phyloP scores from a whole-genome alignment of 2,113 vertebrate genomes.

The Catharus minimus region DNA sequence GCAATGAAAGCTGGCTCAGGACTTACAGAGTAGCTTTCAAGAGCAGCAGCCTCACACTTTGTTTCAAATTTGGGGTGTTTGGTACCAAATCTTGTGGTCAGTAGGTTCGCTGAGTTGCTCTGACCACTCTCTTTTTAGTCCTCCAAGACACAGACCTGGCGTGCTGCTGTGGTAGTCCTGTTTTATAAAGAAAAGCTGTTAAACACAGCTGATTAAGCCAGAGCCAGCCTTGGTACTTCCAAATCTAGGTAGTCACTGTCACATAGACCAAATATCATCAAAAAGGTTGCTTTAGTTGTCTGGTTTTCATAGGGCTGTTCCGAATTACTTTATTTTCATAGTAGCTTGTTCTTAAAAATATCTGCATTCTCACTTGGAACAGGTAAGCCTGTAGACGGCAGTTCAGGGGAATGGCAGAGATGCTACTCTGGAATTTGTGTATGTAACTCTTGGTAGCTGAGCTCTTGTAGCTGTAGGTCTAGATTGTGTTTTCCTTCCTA shows the following conservation, averaged over 20 bases:
- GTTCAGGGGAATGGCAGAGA: not conserved
- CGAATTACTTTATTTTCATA: not conserved
- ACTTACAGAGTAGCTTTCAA: not conserved
- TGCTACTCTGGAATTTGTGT: not conserved
- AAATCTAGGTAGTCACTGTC: not conserved
- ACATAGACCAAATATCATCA: not conserved
- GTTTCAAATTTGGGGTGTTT: not conserved
- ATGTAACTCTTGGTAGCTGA: not conserved
- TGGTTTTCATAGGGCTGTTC: not conserved
- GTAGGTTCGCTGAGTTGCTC: not conserved
- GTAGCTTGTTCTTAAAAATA: not conserved
- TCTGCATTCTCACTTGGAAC: fast-evolving
- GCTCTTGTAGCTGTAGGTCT: not conserved
- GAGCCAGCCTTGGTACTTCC: not conserved
- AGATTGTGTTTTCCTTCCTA: not conserved
- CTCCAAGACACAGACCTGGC: not conserved
- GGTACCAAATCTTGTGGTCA: not conserved
- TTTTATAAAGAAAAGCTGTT: not conserved
- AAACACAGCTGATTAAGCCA: not conserved
- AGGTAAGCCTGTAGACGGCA: not conserved
- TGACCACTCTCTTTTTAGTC: not conserved
- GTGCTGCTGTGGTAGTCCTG: not conserved
- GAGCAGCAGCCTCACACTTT: not conserved
- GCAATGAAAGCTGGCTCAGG: not conserved
- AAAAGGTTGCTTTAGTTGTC: not conserved